A percentile compares a stretch with the other conserved stretches of the same genome.
phyloP scores from a whole-genome alignment of 2,888 invertebrate species.

The Melinopterus prodromus region DNA sequence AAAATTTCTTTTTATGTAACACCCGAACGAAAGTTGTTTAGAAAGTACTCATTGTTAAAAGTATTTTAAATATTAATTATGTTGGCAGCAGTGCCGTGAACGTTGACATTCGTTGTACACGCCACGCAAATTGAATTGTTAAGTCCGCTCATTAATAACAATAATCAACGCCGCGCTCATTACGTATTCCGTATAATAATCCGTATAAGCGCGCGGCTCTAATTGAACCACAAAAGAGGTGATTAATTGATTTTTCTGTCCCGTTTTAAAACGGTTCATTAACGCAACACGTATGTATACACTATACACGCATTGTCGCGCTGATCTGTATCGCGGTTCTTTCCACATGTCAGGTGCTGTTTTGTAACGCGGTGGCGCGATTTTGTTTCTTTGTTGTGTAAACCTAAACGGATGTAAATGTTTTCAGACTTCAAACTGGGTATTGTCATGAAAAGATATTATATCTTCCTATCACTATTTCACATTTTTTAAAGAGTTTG shows the following conservation, averaged over 20 bases:
- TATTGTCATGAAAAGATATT: too few species aligned
- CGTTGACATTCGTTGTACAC: not conserved
- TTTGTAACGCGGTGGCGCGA: not conserved
- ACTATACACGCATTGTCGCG: not conserved
- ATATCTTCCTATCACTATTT: too few species aligned
- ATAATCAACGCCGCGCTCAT: not conserved
- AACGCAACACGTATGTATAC: not conserved
- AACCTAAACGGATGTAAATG: not conserved
- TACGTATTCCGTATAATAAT: not conserved
- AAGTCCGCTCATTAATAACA: slow-evolving; percentile 4
- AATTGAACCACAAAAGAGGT: not conserved
- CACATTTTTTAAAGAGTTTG: too few species aligned
- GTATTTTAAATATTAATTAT: slow-evolving; percentile 4
- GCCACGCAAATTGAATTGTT: not conserved
- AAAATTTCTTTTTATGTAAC: not conserved
- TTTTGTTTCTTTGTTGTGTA: not conserved
- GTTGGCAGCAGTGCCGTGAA: not conserved
- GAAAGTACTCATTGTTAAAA: not conserved
- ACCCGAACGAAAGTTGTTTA: not conserved
- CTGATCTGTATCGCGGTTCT: not conserved
- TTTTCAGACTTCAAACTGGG: not conserved
- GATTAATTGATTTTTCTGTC: not conserved
- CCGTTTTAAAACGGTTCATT: not conserved
- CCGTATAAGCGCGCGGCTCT: not conserved
- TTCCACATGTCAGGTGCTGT: not conserved